Evolutionary conservation across 2,797 vertebrate species (phyloP), one percentile per base, ranked within the genome.

Genomic region (Pseudochromis fuscus): DNA sequence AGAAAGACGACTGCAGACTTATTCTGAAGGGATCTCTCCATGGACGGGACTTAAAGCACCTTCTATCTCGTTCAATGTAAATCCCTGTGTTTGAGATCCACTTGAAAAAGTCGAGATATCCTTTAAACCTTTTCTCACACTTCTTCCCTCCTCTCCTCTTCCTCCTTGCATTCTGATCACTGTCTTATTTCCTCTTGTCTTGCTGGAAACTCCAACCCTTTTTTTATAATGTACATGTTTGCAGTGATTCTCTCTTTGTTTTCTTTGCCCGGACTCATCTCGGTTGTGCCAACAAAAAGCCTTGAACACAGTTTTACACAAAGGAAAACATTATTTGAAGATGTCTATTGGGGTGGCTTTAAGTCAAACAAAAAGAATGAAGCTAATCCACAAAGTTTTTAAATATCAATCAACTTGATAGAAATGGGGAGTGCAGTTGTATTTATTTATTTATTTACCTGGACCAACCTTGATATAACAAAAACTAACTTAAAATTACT

Each of bases 301-400:
- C 44, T 62, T 21, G 12, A 24, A 52, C 27, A 40, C 53, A 53
- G 46, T 8, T 15, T 7, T 31, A 55, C 30, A 52, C n/a, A 21
- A 37, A 71, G 45, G 18, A 45, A 55, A 75, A 40, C 12, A 18
- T 57, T 2, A 62, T 45, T 50, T 58, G 25, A 66, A 51, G 31
- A 56, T 52, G 30, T 59, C 6, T 40, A 23, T 28, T 45, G 23
- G 65, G 50, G 45, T 64, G 13, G 52, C 31, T 63, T 30, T 35
- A 11, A 60, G 52, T 59, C 42, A 61, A 45, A 56, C 27, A 25
- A 42, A 19, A 6, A 69, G 16, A 4, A 68, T 48, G 1, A 25
- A 68, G 10, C 0, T 12, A 19, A 60, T n/a, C n/a, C n/a, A 63
- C 59, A 10, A 57, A 27, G 46, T 71, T 52, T 7, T 46, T 25